Conservation (phyloP, 2,797 vertebrate species). For the Protonibea diacanthus region DNA sequence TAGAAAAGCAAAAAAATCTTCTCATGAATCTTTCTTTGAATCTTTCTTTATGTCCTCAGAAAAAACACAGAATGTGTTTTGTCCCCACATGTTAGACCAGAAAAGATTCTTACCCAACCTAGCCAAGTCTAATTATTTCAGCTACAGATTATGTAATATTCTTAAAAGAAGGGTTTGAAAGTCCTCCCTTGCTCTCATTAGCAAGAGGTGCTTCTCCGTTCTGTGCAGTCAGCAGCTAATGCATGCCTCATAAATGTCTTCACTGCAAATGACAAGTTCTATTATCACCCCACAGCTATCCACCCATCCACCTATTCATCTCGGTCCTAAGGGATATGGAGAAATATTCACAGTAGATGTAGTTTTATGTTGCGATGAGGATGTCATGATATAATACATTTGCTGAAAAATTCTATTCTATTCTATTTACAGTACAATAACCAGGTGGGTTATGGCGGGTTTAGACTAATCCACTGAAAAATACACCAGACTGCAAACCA, state of each 20-base stretch:
- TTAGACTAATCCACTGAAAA: background rate
- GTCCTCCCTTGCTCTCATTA: conserved; percentile 20
- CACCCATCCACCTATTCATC: conserved; percentile 15
- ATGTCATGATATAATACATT: background rate
- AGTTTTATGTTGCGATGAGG: conserved; percentile 10
- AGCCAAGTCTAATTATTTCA: conserved; percentile 4
- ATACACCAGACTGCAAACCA: background rate
- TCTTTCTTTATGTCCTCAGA: conserved; percentile 20
- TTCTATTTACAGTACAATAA: background rate
- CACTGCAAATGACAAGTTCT: conserved; percentile 43
- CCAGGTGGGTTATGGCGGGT: background rate
- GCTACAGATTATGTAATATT: background rate
- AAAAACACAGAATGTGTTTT: conserved; percentile 8
- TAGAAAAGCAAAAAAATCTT: conserved; percentile 30
- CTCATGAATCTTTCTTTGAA: conserved; percentile 12
- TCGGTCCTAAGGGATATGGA: background rate
- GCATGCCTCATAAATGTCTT: conserved; percentile 35
- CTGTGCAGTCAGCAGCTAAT: conserved; percentile 32
- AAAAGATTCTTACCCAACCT: background rate
- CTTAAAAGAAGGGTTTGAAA: conserved; percentile 8
- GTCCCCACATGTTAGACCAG: background rate
- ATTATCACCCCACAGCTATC: conserved; percentile 34
- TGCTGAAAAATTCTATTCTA: background rate
- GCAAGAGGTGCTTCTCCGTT: conserved; percentile 32
- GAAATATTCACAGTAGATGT: conserved; percentile 9